These are phyloP conservation scores for Pleuronectes platessa DNA, from an alignment of 2,113 vertebrate species.

Conservation along the genomic window DNA sequence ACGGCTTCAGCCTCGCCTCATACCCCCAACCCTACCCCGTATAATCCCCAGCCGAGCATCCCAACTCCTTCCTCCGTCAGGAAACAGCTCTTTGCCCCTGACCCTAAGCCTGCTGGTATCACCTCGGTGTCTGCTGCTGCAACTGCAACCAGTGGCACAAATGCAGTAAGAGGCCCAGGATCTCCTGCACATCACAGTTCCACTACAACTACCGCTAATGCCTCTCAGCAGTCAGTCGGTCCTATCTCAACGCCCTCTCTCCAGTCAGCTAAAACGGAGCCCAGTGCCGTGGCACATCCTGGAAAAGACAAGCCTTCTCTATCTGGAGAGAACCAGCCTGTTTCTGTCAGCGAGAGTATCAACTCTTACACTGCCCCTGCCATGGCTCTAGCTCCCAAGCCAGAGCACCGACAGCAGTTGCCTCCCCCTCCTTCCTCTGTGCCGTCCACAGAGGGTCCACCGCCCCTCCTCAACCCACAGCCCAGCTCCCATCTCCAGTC, in stretches of 20 bases:
- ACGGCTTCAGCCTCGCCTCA: constrained; percentile 80
- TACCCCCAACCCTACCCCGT: constrained; percentile 80
- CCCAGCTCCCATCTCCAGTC: constrained; percentile 82
- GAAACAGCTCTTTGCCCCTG: constrained; percentile 93
- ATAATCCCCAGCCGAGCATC: constrained; percentile 81
- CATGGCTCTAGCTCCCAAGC: constrained; percentile 78
- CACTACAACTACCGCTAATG: constrained; percentile 72
- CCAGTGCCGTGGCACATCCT: constrained; percentile 77
- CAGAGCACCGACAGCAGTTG: constrained; percentile 84
- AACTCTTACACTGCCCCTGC: constrained; percentile 77
- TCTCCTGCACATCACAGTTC: constrained; percentile 77
- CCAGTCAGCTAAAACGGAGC: constrained; percentile 83
- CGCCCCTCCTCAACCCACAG: constrained; percentile 82
- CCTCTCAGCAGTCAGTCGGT: constrained; percentile 82
- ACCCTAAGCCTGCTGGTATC: constrained; percentile 83
- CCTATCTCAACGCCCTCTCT: constrained; percentile 70
- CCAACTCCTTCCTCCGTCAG: constrained; percentile 92
- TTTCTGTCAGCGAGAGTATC: constrained; percentile 58
- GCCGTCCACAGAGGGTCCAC: constrained; percentile 69
- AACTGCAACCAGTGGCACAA: constrained; percentile 80
- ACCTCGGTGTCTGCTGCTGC: constrained; percentile 77
- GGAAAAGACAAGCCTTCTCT: constrained; percentile 87
- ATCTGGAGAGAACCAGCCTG: constrained; percentile 60
- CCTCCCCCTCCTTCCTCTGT: constrained; percentile 84
- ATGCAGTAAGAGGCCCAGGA: constrained; percentile 66